Evolutionary conservation across 1,140 invertebrate species (phyloP).

Genomic region (Leptonema lineaticorne): DNA sequence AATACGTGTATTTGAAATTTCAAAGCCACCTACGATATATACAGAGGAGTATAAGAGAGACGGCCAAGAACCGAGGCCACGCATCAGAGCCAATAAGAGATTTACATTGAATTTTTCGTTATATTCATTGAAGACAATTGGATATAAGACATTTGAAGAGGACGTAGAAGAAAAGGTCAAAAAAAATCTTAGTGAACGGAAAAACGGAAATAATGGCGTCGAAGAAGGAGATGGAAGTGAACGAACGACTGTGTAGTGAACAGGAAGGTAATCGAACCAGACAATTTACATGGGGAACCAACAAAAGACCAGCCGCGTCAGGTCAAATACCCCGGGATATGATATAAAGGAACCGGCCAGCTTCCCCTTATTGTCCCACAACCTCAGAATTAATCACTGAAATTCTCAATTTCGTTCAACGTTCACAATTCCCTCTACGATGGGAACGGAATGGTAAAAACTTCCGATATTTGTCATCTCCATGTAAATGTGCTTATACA

Average conservation of each 20-base stretch:
- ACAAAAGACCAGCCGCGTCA: neutral
- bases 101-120: neutral
- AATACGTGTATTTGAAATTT: neutral
- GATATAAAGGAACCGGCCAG: neutral
- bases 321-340: constrained; percentile 2
- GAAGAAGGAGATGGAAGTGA: neutral
- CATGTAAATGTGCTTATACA: too few species aligned
- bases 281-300: neutral
- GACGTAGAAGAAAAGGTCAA: too few species aligned
- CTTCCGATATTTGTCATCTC: too few species aligned
- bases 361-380: neutral
- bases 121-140: too few species aligned
- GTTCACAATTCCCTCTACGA: neutral
- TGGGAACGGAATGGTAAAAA: too few species aligned
- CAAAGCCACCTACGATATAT: neutral
- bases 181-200: too few species aligned
- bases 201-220: too few species aligned
- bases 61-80: neutral
- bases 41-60: too few species aligned
- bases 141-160: too few species aligned
- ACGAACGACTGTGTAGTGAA: neutral
- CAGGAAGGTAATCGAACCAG: neutral
- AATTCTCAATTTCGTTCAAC: neutral
- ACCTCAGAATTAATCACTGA: constrained; percentile 4
- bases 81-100: neutral